Evolutionary conservation across 1,140 invertebrate genomes (phyloP).

Genomic region (Drosophila ficusphila): DNA sequence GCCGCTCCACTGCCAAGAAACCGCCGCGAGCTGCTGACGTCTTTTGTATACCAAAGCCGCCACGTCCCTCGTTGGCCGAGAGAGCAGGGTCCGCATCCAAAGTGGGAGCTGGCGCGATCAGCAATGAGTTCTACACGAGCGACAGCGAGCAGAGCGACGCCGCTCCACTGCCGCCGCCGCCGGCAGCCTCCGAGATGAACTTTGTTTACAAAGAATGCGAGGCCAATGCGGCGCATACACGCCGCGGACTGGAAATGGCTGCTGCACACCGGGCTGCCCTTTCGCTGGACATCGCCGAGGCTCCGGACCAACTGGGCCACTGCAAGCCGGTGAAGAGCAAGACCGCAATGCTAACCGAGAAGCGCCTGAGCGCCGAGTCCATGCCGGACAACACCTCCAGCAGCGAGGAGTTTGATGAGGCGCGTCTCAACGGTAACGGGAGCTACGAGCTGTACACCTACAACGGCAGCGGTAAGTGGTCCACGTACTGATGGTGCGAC

Average conservation of each 20-base stretch:
- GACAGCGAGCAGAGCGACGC: slow-evolving; percentile 65
- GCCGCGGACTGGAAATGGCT: slow-evolving; percentile 65
- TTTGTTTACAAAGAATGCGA: slow-evolving; percentile 71
- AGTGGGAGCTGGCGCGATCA: slow-evolving; percentile 50
- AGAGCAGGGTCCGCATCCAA: slow-evolving; percentile 11
- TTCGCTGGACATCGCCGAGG: slow-evolving; percentile 69
- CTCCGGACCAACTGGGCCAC: slow-evolving; percentile 45
- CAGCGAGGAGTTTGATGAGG: slow-evolving; percentile 72
- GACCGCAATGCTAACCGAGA: slow-evolving; percentile 70
- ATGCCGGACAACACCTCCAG: slow-evolving; percentile 76
- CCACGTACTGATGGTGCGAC: too few relatives aligned
- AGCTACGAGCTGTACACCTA: slow-evolving; percentile 61
- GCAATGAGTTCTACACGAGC: slow-evolving; percentile 72
- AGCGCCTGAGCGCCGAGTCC: slow-evolving; percentile 68
- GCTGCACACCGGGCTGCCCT: slow-evolving; percentile 58
- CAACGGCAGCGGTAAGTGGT: slow-evolving; percentile 84
- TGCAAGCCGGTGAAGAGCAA: slow-evolving; percentile 59
- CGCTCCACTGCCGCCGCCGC: slow-evolving; percentile 31
- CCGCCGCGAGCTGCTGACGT: slow-evolving; percentile 65
- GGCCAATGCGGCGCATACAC: slow-evolving; percentile 42
- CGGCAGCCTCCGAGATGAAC: slow-evolving; percentile 45
- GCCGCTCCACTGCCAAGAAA: slow-evolving; percentile 68
- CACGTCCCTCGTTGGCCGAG: slow-evolving; percentile 50
- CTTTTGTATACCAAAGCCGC: slow-evolving; percentile 64
- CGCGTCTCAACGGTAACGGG: slow-evolving; percentile 61